A percentile compares a stretch with the other conserved stretches of the same genome.
phyloP scores from a whole-genome alignment of 1,140 invertebrate species.

The Drosophila kohkoa region DNA sequence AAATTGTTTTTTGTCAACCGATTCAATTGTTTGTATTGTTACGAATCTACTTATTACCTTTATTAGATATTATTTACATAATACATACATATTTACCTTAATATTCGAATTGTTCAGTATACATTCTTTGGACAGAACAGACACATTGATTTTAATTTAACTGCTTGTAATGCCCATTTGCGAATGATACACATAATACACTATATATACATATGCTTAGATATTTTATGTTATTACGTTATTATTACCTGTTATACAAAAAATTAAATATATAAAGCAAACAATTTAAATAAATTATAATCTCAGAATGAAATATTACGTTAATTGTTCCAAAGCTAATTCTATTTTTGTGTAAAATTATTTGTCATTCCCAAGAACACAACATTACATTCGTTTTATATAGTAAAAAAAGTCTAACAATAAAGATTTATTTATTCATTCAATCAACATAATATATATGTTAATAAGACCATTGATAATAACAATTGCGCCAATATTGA shows the following conservation, averaged over 20 bases:
- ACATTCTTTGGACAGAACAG: constrained; percentile 34
- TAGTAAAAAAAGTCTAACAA: constrained; percentile 16
- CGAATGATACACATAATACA: constrained; percentile 14
- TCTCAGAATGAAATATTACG: constrained; percentile 26
- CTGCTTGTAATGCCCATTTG: constrained; percentile 24
- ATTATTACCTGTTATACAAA: constrained; percentile 45
- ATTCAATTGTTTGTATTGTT: constrained; percentile 50
- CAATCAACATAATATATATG: constrained; percentile 5
- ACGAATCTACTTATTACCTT: constrained; percentile 62
- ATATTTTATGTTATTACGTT: constrained; percentile 43
- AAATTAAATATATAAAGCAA: constrained; percentile 17
- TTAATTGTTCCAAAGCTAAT: constrained; percentile 31
- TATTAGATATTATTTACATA: constrained; percentile 44
- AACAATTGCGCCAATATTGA: constrained; percentile 23
- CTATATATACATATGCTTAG: constrained; percentile 21
- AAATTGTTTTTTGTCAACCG: constrained; percentile 47
- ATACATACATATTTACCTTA: constrained; percentile 14
- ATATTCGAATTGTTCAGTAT: constrained; percentile 31
- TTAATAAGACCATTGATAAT: neutral
- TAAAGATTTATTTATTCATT: constrained; percentile 36
- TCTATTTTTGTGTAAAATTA: constrained; percentile 23
- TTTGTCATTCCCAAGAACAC: constrained; percentile 36
- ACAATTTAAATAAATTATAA: constrained; percentile 38
- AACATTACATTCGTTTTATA: constrained; percentile 28
- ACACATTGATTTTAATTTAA: constrained; percentile 39